Base-by-base conservation (phyloP, 2,888 invertebrate species). In the Lutraria lutraria region DNA sequence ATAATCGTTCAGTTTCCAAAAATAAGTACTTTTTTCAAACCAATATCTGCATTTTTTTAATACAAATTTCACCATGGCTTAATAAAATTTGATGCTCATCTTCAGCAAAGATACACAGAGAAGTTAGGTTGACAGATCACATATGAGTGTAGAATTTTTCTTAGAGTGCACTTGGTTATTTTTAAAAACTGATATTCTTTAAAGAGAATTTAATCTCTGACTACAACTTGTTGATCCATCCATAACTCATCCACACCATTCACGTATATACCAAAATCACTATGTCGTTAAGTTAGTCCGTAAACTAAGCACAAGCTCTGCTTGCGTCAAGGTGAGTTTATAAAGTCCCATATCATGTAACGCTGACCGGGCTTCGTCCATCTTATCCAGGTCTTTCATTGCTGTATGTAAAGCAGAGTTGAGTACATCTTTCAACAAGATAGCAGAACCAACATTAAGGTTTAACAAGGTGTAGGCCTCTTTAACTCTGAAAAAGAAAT, bases 381-480 rank as follows among this genome's bases (percentile, higher is more conserved):
- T 90, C 12, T 91, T 92, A 10, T 93, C 90, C 63, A 90, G 83
- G 19, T 90, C 89, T 52, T 63, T 85, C 84, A 81, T 80, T 25
- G 60, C 34, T 76, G 25, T 68, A 54, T 92, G 90, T 54, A 91
- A 83, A 15, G 91, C 94, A 68, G 93, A 91, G 25, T 88, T 89
- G 21, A 99, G 95, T 0, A 98, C 97, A 89, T 98, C 97, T 63
- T 98, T 97, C 25, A 99, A 97, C 4, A 98, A 97, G 81, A 98
- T 97, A 0, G 98, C 98, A 63, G 98, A 98, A 0, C 98, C 98
- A 94, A 98, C 97, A 80, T 98, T 97, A 94, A 98, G 97, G 94
- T 98, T 98, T 68, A 99, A 97, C 72, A 99, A 97, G 92, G 97
- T 97, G 96, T 98, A 98, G 0, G 98, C 97, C 96, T 98, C 98